phyloP scores from a whole-genome alignment of 2,888 invertebrate species.

The Rosalia funebris region DNA sequence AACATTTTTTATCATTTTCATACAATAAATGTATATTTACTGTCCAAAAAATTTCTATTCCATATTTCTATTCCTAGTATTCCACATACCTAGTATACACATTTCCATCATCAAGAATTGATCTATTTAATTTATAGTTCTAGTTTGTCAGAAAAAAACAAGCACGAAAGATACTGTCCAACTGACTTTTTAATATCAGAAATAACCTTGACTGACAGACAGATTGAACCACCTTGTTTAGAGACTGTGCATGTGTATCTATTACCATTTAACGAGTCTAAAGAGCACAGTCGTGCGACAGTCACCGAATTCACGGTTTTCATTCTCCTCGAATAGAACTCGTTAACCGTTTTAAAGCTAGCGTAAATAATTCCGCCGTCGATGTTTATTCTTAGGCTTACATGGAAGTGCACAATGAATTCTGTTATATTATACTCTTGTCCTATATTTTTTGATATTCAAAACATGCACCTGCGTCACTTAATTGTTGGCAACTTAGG shows the following conservation, averaged over 20 bases:
- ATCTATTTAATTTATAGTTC: too few species aligned
- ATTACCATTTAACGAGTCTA: neutral
- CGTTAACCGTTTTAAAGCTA: constrained; percentile 34
- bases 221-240: neutral
- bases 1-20: too few species aligned
- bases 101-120: too few species aligned
- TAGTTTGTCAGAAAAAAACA: too few species aligned
- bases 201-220: neutral
- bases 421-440: neutral
- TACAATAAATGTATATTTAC: too few species aligned
- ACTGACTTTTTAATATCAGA: neutral
- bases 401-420: neutral
- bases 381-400: too few species aligned
- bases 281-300: constrained; percentile 3
- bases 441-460: constrained; percentile 16
- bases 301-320: neutral
- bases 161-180: too few species aligned
- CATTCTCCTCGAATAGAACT: neutral
- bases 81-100: too few species aligned
- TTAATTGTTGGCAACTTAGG: neutral
- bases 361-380: constrained; percentile 33
- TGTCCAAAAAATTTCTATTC: too few species aligned
- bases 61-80: too few species aligned
- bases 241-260: neutral
- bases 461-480: neutral